Evolutionary conservation across 2,113 vertebrate genomes (phyloP).

Genomic region (Psilopogon haemacephalus): DNA sequence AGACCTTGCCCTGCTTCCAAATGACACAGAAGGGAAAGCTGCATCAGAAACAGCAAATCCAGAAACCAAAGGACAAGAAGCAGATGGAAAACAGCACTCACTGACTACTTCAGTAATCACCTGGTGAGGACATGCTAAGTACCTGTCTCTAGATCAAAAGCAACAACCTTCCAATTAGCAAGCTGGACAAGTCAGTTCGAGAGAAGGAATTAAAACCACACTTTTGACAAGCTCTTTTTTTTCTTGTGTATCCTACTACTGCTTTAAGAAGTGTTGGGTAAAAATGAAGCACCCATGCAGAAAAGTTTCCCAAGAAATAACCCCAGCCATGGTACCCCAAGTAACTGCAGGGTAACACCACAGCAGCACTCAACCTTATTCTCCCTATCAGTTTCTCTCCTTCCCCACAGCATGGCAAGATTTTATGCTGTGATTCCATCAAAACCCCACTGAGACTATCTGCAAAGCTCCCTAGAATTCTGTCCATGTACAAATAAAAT

Average conservation of each 20-base stretch:
- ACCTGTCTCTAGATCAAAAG: neutral
- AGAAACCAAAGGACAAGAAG: neutral
- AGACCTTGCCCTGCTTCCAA: neutral
- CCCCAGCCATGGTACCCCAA: neutral
- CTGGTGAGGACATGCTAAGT: neutral
- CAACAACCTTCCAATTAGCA: neutral
- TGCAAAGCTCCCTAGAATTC: neutral
- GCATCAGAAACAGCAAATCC: neutral
- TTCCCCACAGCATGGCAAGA: neutral
- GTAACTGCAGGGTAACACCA: neutral
- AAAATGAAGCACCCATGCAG: neutral
- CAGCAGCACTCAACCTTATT: neutral
- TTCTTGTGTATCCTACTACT: neutral
- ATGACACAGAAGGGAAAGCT: neutral
- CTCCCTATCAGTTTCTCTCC: neutral
- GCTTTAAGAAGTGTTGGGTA: neutral
- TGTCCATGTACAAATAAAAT: neutral
- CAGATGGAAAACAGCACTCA: neutral
- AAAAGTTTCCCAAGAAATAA: neutral
- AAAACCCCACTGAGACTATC: neutral
- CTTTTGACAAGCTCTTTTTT: neutral
- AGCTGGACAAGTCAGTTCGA: neutral
- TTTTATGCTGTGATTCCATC: neutral
- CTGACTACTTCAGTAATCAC: neutral
- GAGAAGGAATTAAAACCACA: neutral